A percentile compares a stretch with the other conserved stretches of the same genome.
Conservation (phyloP, 2,113 vertebrate species). For the Cyprinus carpio region DNA sequence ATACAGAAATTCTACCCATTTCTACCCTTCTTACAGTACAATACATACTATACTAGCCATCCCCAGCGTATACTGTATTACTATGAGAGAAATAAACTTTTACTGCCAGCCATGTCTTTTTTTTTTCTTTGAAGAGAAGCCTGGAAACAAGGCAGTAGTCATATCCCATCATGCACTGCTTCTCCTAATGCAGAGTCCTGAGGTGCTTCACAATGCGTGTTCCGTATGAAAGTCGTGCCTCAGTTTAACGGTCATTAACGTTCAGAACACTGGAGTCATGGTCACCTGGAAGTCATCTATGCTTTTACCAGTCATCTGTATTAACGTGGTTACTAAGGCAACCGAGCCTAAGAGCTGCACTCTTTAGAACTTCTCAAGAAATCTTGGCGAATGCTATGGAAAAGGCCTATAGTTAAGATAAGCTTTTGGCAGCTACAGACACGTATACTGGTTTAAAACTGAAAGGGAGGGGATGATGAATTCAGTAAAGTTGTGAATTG, state of each 20-base stretch:
- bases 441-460: background rate
- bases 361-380: constrained; percentile 9
- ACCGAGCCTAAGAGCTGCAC: constrained; percentile 50
- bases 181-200: constrained; percentile 28
- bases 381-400: background rate
- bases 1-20: too few species aligned
- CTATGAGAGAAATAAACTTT: constrained; percentile 1
- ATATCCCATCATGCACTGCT: constrained; percentile 5
- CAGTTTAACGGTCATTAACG: constrained; percentile 59
- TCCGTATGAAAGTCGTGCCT: constrained; percentile 7
- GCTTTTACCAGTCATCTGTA: constrained; percentile 60
- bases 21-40: too few species aligned
- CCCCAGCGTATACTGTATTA: background rate
- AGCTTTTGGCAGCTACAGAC: background rate
- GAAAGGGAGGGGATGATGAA: constrained; percentile 7
- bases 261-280: constrained; percentile 40
- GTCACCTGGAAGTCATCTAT: constrained; percentile 66
- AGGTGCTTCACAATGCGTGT: constrained; percentile 18
- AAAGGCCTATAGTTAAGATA: constrained; percentile 30
- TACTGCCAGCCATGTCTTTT: background rate
- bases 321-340: constrained; percentile 61
- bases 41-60: background rate
- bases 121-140: constrained; percentile 17
- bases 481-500: constrained; percentile 33
- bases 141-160: background rate